Percentiles rank a stretch among this genome's conserved stretches.
These are phyloP conservation scores for Stegophylla sp. DNA, from an alignment of 2,888 invertebrate genomes.

Conservation along the genomic window DNA sequence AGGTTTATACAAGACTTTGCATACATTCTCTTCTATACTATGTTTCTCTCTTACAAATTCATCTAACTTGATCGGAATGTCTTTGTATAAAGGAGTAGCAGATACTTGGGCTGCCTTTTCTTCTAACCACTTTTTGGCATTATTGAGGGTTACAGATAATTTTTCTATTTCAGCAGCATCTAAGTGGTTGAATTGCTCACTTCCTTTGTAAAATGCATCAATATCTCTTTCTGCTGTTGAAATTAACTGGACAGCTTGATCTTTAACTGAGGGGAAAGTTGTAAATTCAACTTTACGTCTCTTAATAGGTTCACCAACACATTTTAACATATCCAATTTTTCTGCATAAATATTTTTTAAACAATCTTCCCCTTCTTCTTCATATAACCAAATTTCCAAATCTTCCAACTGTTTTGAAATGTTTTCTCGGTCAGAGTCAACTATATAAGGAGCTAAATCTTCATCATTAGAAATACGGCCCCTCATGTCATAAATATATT, in stretches of 20 bases:
- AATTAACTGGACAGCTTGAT: constrained; percentile 83
- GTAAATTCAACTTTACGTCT: constrained; percentile 82
- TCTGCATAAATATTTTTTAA: constrained; percentile 75
- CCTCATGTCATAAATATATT: constrained; percentile 96
- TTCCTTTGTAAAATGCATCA: constrained; percentile 72
- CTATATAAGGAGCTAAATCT: constrained; percentile 77
- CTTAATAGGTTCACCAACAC: constrained; percentile 88
- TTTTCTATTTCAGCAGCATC: constrained; percentile 80
- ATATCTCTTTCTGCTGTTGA: constrained; percentile 72
- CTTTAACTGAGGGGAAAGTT: constrained; percentile 78
- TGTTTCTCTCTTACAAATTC: constrained; percentile 82
- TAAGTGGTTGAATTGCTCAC: constrained; percentile 67
- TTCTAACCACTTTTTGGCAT: constrained; percentile 84
- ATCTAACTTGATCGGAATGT: constrained; percentile 78
- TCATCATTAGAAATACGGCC: constrained; percentile 83
- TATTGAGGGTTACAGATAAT: constrained; percentile 74
- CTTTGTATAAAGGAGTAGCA: constrained; percentile 73
- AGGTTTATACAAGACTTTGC: constrained; percentile 86
- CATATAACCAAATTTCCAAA: constrained; percentile 96
- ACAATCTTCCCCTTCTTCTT: constrained; percentile 94
- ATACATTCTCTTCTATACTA: constrained; percentile 68
- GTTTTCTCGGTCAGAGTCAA: constrained; percentile 71
- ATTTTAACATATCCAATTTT: constrained; percentile 69
- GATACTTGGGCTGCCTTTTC: constrained; percentile 70
- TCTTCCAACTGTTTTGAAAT: constrained; percentile 72